Evolutionary conservation across 2,888 invertebrate species (phyloP).

Genomic region (Lasioglossum marginatum): DNA sequence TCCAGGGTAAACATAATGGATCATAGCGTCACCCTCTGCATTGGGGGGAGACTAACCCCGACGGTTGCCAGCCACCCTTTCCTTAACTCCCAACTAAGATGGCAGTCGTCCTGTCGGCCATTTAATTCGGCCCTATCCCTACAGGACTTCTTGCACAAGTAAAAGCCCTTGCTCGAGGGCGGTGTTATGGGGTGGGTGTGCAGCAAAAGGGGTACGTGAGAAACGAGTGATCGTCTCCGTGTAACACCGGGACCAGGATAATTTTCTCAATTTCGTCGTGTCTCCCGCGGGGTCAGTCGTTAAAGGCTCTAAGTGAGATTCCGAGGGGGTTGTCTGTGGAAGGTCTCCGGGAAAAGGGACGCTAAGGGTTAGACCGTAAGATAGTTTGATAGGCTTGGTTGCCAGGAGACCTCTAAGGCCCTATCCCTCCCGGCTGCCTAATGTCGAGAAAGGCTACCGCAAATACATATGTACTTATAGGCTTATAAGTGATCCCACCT

Average conservation of each 20-base stretch:
- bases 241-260: slow-evolving; percentile 80
- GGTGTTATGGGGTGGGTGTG: slow-evolving; percentile 22
- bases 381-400: slow-evolving; percentile 85
- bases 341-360: slow-evolving; percentile 66
- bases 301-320: slow-evolving; percentile 84
- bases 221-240: slow-evolving; percentile 78
- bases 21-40: slow-evolving; percentile 46
- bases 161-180: slow-evolving; percentile 46
- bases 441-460: slow-evolving; percentile 79
- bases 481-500: slow-evolving; percentile 72
- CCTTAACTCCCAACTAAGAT: slow-evolving; percentile 84
- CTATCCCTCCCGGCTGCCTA: slow-evolving; percentile 76
- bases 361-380: slow-evolving; percentile 80
- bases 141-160: slow-evolving; percentile 63
- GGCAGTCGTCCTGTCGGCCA: slow-evolving; percentile 79
- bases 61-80: slow-evolving; percentile 77
- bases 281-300: slow-evolving; percentile 83
- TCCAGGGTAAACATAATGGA: slow-evolving; percentile 63
- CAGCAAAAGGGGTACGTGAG: slow-evolving; percentile 48
- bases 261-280: slow-evolving; percentile 84
- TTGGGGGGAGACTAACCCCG: slow-evolving; percentile 54
- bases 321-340: slow-evolving; percentile 75
- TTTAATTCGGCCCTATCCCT: slow-evolving; percentile 60
- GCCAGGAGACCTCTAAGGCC: slow-evolving; percentile 83
- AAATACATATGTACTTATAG: slow-evolving; percentile 66